Evolutionary conservation across 2,888 invertebrate genomes (phyloP), one percentile per base, ranked within the genome.

Genomic region (Thecophora atra): DNA sequence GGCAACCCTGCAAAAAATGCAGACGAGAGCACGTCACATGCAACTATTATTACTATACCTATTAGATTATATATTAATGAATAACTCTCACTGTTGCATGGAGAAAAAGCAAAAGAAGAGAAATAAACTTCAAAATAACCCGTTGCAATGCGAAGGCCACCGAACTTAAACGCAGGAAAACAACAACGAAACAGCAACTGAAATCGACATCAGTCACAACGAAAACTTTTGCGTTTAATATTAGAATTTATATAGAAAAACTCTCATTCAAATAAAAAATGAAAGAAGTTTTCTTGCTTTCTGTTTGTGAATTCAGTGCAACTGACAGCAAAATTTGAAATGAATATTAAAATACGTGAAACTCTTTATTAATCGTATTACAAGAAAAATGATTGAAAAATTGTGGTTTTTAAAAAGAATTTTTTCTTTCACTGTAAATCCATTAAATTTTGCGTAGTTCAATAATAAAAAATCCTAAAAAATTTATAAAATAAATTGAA

Each of bases 21-120:
- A 19, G 19, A 52, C 66, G n/a, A 65, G 52, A 28, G 65, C n/a
- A 65, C n/a, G 65, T 30, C n/a, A 52, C 66, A 64, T 37, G 47
- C 47, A 47, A 47, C n/a, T 47, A n/a, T n/a, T n/a, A n/a, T n/a
- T n/a, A n/a, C n/a, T n/a, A n/a, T n/a, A n/a, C n/a, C n/a, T n/a
- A n/a, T n/a, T n/a, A n/a, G n/a, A n/a, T n/a, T n/a, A n/a, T n/a
- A n/a, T n/a, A n/a, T n/a, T n/a, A n/a, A n/a, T n/a, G 47, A 37
- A 37, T 37, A 5, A 47, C 5, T 17, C 1, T 47, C n/a, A n/a
- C n/a, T 47, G 47, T 47, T 47, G 47, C 1, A 47, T 1, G 13
- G 28, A 66, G 6, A 66, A 4, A 26, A 26, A n/a, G 15, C 2
- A 0, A 44, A 3, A 42, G 24, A 42, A 42, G 44, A 8, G 28